These are phyloP conservation scores for Halcyon badia DNA, from an alignment of 2,797 vertebrate species.

Conservation along the genomic window DNA sequence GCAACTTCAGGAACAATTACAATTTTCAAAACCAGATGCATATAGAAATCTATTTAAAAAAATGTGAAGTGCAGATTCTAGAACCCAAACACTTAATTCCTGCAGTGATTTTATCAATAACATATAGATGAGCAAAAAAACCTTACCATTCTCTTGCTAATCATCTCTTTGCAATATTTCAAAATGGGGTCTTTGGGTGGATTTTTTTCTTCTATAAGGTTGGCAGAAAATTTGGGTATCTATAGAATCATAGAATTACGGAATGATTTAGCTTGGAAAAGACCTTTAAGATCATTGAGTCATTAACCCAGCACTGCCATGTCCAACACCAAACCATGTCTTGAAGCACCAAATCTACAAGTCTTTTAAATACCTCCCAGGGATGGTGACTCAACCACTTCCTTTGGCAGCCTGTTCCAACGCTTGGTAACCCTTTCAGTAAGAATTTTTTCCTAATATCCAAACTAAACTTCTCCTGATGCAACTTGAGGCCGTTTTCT, in stretches of 20 bases:
- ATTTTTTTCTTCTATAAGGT: background rate
- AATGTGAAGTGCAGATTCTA: background rate
- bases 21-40: background rate
- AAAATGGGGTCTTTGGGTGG: background rate
- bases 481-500: too few relatives aligned
- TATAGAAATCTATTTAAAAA: background rate
- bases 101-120: background rate
- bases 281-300: background rate
- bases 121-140: background rate
- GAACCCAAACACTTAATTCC: background rate
- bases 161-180: background rate
- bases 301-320: background rate
- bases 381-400: background rate
- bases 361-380: background rate
- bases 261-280: background rate
- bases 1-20: background rate
- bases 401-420: background rate
- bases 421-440: background rate
- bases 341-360: background rate
- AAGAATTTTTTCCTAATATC: background rate
- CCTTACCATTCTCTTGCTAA: background rate
- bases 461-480: too few relatives aligned
- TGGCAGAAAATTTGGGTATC: background rate
- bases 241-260: background rate
- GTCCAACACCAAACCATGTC: background rate